These are phyloP conservation scores for Columba guinea DNA, from an alignment of 2,797 vertebrate species.

Conservation along the genomic window DNA sequence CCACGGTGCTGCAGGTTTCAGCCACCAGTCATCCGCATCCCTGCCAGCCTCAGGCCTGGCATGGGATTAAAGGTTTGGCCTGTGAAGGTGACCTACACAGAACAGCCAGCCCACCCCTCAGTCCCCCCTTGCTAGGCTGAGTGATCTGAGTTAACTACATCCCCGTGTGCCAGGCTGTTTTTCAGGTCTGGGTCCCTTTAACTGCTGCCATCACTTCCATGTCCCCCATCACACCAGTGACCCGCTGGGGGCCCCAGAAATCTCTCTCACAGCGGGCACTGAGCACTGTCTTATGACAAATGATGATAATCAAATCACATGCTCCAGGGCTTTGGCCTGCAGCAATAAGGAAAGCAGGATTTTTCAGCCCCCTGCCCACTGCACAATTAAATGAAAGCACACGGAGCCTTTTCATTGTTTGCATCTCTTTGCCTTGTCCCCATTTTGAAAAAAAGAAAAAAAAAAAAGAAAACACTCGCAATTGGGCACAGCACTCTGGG, in stretches of 20 bases:
- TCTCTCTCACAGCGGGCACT: background rate
- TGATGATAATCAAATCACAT: background rate
- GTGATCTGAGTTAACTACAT: background rate
- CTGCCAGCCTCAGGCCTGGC: fast-evolving
- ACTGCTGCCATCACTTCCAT: background rate
- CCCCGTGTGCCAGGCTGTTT: background rate
- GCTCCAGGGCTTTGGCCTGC: background rate
- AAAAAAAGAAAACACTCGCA: fast-evolving
- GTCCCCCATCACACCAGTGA: fast-evolving
- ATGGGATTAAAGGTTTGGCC: background rate
- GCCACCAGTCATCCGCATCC: fast-evolving
- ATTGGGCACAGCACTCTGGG: background rate
- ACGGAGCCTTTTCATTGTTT: background rate
- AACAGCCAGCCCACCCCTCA: background rate
- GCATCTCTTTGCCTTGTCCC: background rate
- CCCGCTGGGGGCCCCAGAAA: background rate
- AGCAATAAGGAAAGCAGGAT: background rate
- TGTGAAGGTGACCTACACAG: background rate
- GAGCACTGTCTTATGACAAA: background rate
- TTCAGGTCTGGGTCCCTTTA: fast-evolving
- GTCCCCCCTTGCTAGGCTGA: background rate
- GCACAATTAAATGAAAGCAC: background rate
- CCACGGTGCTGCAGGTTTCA: fast-evolving
- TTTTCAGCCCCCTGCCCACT: background rate
- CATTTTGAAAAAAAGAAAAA: background rate